Evolutionary conservation across 2,797 vertebrate species (phyloP).

Genomic region (Enteromius fasciolatus): DNA sequence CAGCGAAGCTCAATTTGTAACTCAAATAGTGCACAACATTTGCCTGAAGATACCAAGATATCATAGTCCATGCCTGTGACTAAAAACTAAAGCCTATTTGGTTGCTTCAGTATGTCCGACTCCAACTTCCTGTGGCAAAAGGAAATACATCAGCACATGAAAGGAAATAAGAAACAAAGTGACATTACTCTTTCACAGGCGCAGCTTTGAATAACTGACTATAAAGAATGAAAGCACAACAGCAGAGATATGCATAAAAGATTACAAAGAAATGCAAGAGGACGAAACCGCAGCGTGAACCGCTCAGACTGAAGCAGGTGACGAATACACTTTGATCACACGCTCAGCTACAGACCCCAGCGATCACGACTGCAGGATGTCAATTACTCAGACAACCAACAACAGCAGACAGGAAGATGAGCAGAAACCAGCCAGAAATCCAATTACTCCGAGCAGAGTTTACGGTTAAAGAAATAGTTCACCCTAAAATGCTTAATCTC

Average conservation of each 20-base stretch:
- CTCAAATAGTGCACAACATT: not conserved
- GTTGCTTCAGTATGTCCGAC: not conserved
- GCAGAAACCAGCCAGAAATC: conserved; percentile 56
- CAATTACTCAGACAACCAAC: conserved; percentile 91
- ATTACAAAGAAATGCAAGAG: conserved; percentile 3
- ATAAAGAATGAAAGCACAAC: not conserved
- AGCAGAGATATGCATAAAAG: conserved; percentile 5
- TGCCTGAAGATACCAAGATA: not conserved
- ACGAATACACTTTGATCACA: conserved; percentile 72
- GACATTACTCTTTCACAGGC: not conserved
- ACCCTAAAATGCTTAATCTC: not conserved
- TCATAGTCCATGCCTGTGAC: not conserved
- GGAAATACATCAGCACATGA: not conserved
- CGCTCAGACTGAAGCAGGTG: conserved; percentile 69
- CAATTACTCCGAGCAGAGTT: conserved; percentile 13
- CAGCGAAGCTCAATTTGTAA: not conserved
- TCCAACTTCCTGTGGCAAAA: conserved; percentile 3
- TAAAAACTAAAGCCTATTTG: not conserved
- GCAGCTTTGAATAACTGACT: conserved; percentile 7
- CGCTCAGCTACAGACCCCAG: conserved; percentile 75
- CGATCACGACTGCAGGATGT: conserved; percentile 80
- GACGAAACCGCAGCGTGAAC: conserved; percentile 71
- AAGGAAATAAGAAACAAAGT: not conserved
- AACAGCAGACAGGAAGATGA: conserved; percentile 60
- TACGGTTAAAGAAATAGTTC: not conserved